Percentiles rank a stretch among this genome's conserved stretches.
These are phyloP conservation scores for Philotrypesis tridentata DNA, from an alignment of 1,140 invertebrate genomes.

Conservation along the genomic window DNA sequence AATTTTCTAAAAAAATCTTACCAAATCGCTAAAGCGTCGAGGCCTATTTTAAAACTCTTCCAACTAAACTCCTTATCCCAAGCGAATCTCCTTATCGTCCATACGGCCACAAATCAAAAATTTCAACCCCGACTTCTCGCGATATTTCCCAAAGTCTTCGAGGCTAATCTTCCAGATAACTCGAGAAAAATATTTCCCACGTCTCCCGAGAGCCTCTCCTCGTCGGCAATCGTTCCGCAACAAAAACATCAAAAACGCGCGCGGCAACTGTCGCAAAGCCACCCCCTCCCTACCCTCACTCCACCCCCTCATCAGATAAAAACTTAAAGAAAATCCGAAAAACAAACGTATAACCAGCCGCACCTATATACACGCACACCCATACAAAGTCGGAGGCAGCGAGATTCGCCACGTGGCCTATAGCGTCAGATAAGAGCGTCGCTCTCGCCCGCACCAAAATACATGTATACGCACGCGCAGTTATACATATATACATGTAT, in stretches of 20 bases:
- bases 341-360: not conserved
- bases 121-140: too few relatives aligned
- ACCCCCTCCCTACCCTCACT: too few relatives aligned
- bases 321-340: not conserved
- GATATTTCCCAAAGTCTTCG: too few relatives aligned
- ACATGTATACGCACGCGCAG: not conserved
- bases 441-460: conserved; percentile 42
- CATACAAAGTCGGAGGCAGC: conserved; percentile 35
- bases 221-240: not conserved
- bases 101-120: too few relatives aligned
- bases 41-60: too few relatives aligned
- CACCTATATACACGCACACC: not conserved
- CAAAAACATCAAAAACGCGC: conserved; percentile 40
- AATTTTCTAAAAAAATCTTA: too few relatives aligned
- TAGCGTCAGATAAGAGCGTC: conserved; percentile 65
- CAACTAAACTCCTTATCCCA: too few relatives aligned
- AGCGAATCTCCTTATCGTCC: too few relatives aligned
- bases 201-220: not conserved
- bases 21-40: too few relatives aligned
- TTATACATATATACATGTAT: not conserved
- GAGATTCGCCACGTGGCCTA: conserved; percentile 67
- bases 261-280: not conserved
- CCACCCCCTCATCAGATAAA: not conserved
- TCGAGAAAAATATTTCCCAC: not conserved
- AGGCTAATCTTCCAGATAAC: not conserved